These are phyloP conservation scores for Notothenia coriiceps DNA, from an alignment of 2,113 vertebrate genomes.

Conservation along the genomic window DNA sequence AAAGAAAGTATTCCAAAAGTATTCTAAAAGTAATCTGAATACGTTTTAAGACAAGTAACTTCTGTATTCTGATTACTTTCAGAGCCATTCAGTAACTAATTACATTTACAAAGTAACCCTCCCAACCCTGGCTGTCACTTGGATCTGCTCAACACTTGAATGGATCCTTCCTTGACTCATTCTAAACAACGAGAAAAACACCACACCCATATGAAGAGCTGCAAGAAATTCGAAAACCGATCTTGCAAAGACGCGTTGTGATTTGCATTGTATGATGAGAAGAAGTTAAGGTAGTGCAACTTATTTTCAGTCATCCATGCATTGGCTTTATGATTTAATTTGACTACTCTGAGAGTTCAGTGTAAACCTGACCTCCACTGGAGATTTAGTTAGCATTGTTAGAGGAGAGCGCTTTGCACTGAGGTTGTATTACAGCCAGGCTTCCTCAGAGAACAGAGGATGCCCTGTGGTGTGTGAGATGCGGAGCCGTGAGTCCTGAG, in stretches of 20 bases:
- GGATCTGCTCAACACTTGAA: no score
- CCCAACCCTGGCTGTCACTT: no score
- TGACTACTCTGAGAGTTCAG: conserved; percentile 49
- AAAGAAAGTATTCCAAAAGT: no score
- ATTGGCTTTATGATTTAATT: conserved; percentile 39
- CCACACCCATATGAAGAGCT: not conserved
- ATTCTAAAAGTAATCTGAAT: no score
- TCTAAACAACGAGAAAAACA: not conserved
- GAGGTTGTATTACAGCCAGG: conserved; percentile 69
- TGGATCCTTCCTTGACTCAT: no score
- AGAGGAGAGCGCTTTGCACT: conserved; percentile 43
- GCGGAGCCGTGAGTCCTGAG: conserved; percentile 46
- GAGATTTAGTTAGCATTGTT: conserved; percentile 71
- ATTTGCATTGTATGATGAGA: no score
- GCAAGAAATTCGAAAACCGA: not conserved
- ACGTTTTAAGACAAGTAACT: no score
- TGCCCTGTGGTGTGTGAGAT: conserved; percentile 70
- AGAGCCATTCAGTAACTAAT: no score
- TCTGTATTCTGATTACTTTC: no score
- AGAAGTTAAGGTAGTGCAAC: no score
- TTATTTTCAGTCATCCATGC: conserved; percentile 35
- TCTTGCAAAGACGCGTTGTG: not conserved
- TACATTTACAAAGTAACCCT: no score
- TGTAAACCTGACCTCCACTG: conserved; percentile 66
- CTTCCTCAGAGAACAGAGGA: conserved; percentile 74